Evolutionary conservation across 2,113 vertebrate genomes (phyloP).

Genomic region (Bos indicus): DNA sequence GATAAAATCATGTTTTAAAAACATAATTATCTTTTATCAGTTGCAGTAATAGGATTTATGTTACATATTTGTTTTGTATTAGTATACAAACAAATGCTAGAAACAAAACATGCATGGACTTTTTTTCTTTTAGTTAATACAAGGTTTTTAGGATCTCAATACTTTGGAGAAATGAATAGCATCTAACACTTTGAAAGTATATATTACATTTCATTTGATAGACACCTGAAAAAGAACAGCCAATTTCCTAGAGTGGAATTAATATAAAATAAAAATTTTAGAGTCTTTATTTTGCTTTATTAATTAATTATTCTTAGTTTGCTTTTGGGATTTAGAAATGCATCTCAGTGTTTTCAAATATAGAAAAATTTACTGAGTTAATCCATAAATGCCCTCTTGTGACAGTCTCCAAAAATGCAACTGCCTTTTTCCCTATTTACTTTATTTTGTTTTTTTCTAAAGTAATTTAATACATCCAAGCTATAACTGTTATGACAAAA

Average conservation of each 20-base stretch:
- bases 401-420: constrained; percentile 82
- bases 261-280: constrained; percentile 7
- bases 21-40: constrained; percentile 37
- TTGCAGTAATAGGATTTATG: constrained; percentile 42
- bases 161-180: constrained; percentile 25
- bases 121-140: constrained; percentile 5
- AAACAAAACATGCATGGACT: constrained; percentile 45
- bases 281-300: constrained; percentile 10
- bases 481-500: neutral
- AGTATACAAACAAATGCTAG: constrained; percentile 37
- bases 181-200: neutral
- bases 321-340: constrained; percentile 59
- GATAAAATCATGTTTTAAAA: constrained; percentile 56
- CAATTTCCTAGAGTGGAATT: neutral
- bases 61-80: constrained; percentile 22
- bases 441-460: neutral
- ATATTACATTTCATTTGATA: neutral
- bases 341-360: constrained; percentile 64
- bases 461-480: constrained; percentile 1
- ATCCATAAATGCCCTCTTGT: constrained; percentile 88
- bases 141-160: constrained; percentile 27
- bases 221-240: constrained; percentile 17
- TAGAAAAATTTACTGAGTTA: constrained; percentile 77
- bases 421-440: constrained; percentile 42
- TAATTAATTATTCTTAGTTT: constrained; percentile 57